A percentile compares a stretch with the other conserved stretches of the same genome.
These are phyloP conservation scores for Picus viridis DNA, from an alignment of 2,797 vertebrate genomes.

Conservation along the genomic window DNA sequence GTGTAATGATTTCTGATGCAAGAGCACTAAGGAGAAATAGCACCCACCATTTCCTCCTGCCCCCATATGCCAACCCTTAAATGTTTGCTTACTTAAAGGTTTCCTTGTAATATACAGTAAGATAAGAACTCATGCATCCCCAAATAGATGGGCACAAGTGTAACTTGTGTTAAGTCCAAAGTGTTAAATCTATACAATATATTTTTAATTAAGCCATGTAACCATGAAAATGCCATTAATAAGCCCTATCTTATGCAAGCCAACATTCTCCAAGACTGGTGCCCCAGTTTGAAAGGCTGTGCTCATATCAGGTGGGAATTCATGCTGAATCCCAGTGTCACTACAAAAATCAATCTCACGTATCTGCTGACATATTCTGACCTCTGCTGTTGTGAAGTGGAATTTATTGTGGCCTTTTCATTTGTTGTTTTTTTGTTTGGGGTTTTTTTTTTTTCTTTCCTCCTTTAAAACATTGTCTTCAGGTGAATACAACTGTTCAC, in stretches of 20 bases:
- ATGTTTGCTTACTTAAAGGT: not conserved
- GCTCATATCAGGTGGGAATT: not conserved
- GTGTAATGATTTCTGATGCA: too few relatives aligned
- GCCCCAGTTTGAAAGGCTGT: not conserved
- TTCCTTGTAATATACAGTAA: not conserved
- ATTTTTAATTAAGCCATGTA: not conserved
- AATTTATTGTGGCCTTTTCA: conserved; percentile 39
- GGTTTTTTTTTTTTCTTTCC: not conserved
- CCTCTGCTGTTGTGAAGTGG: conserved; percentile 75
- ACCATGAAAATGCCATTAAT: not conserved
- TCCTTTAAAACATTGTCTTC: not conserved
- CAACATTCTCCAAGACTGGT: not conserved
- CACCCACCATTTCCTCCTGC: not conserved
- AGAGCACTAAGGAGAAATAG: not conserved
- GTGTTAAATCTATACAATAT: not conserved
- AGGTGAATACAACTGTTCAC: not conserved
- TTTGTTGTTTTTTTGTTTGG: too few relatives aligned
- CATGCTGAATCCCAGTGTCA: not conserved
- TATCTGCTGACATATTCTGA: conserved; percentile 67
- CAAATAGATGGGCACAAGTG: not conserved
- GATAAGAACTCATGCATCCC: fast-evolving
- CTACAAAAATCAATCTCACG: not conserved
- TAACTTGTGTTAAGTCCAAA: not conserved
- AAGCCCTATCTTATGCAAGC: not conserved
- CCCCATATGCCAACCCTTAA: not conserved